phyloP scores from a whole-genome alignment of 2,888 invertebrate species.

The Plagodis pulveraria region DNA sequence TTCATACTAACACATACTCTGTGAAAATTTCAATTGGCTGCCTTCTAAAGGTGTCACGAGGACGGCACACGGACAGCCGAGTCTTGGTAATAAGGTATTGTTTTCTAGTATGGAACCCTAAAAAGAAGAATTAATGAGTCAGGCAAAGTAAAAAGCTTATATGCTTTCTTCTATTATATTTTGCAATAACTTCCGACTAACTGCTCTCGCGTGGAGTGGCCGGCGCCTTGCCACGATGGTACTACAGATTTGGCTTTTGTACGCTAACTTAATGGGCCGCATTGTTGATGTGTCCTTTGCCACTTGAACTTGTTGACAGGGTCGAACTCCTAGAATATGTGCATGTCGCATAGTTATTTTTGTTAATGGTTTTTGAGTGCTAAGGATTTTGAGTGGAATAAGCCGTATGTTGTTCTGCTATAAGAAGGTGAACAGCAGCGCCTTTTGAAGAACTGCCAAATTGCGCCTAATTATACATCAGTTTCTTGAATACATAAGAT shows the following conservation, averaged over 20 bases:
- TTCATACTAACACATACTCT: too few species aligned
- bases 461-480: too few species aligned
- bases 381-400: conserved; percentile 1
- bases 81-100: too few species aligned
- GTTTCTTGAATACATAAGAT: too few species aligned
- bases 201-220: conserved; percentile 64
- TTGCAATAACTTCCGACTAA: conserved; percentile 67
- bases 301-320: conserved; percentile 27
- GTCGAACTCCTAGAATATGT: conserved; percentile 14
- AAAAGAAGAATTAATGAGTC: background rate
- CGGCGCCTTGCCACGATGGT: conserved; percentile 60
- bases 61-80: too few species aligned
- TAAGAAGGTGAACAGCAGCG: too few species aligned
- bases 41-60: too few species aligned
- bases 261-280: conserved; percentile 33
- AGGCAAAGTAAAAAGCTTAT: background rate
- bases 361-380: conserved; percentile 16
- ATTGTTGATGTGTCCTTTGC: conserved; percentile 33
- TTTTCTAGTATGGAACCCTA: background rate
- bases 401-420: conserved; percentile 4
- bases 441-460: too few species aligned
- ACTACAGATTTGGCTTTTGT: conserved; percentile 55
- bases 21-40: too few species aligned
- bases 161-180: conserved; percentile 8
- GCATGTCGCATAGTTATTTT: conserved; percentile 16